These are phyloP conservation scores for Hydriomena furcata DNA, from an alignment of 2,888 invertebrate species.

Conservation along the genomic window DNA sequence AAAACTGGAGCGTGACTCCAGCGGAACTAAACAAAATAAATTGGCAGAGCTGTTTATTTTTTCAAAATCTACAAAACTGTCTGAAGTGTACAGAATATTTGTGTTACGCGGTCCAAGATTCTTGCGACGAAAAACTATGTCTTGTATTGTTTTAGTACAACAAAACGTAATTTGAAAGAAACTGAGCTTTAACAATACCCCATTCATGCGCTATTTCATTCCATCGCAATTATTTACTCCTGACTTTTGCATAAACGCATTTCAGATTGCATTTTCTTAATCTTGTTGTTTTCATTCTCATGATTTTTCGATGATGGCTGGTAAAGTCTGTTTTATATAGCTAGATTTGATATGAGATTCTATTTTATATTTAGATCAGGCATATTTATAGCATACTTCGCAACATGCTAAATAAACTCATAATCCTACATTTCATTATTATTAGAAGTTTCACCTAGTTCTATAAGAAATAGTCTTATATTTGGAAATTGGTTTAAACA, in stretches of 20 bases:
- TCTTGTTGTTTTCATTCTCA: neutral
- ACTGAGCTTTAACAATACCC: slow-evolving; percentile 25
- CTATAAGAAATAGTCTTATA: no score
- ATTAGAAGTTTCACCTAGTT: no score
- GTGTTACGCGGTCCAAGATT: slow-evolving; percentile 2
- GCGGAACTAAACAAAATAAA: slow-evolving; percentile 29
- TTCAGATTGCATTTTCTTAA: neutral
- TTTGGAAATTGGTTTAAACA: no score
- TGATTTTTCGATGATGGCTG: neutral
- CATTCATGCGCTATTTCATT: slow-evolving; percentile 24
- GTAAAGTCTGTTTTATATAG: neutral
- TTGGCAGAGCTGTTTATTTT: slow-evolving; percentile 13
- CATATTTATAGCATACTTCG: no score
- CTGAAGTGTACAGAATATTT: neutral
- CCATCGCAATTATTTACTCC: slow-evolving; percentile 16
- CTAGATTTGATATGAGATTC: no score
- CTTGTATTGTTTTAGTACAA: slow-evolving; percentile 27
- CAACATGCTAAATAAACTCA: no score
- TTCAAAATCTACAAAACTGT: slow-evolving; percentile 8
- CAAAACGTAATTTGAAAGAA: slow-evolving; percentile 25
- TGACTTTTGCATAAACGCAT: slow-evolving; percentile 6
- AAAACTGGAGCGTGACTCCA: slow-evolving; percentile 24
- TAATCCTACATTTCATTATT: no score
- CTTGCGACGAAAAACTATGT: slow-evolving; percentile 20
- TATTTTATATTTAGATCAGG: no score